Evolutionary conservation across 1,140 invertebrate species (phyloP), one percentile per base, ranked within the genome.

Genomic region (Dufourea novaeangliae): DNA sequence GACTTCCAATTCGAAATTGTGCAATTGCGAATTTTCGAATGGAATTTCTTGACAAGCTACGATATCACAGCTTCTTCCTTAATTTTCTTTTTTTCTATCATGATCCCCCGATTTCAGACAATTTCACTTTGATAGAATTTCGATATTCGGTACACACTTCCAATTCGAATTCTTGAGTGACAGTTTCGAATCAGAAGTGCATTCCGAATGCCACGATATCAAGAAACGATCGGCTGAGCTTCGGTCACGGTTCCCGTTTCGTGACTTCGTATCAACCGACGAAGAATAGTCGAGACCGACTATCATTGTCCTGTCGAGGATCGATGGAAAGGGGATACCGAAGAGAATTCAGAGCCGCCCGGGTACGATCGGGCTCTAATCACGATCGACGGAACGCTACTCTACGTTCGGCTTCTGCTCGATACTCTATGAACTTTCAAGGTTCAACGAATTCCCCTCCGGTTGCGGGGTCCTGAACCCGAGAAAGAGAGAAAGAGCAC

Each of bases 341-440:
- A 17, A 12, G 20, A 1, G 62, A 76, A 76, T 76, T 70, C 73
- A 61, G 73, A 66, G 73, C 66, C 72, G 63, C 39, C 64, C 41
- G 22, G n/a, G 56, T 41, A 52, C 57, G 57, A 71, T 77, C 74
- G 57, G 46, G n/a, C n/a, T n/a, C 34, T 77, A 77, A 77, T 77
- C 74, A 70, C 67, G 74, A 77, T 77, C 67, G 25, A 8, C 39
- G 61, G 25, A 12, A 73, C 56, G 74, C 46, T n/a, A n/a, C n/a
- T n/a, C 29, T 17, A 78, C 57, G 57, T 14, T 56, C 50, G 52
- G 29, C 59, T 20, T n/a, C 25, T 37, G 20, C n/a, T 69, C 32
- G 27, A 56, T 61, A 39, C 25, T n/a, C 68, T 50, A 59, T 63
- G 67, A 57, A 39, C 69, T 50, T 41, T 44, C 29, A 50, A 73